Conservation (phyloP, 2,797 vertebrate genomes). For the Tadarida brasiliensis region DNA sequence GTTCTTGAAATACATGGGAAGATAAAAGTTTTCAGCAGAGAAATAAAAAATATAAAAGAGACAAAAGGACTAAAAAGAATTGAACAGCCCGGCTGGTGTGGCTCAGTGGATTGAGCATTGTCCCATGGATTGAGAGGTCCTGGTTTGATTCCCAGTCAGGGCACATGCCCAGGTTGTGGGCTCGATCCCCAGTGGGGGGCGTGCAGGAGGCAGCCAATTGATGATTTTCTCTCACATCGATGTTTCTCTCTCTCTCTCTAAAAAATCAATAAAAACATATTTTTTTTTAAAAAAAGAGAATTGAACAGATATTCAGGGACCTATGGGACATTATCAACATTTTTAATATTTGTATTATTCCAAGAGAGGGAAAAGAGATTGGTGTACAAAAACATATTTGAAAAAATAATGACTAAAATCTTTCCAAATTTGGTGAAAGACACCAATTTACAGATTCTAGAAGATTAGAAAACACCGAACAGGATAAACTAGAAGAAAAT, state of each 20-base stretch:
- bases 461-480: constrained; percentile 22
- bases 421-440: constrained; percentile 55
- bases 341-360: not conserved
- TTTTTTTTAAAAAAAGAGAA: not conserved
- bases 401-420: not conserved
- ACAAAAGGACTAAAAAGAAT: constrained; percentile 34
- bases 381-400: not conserved
- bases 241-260: too few relatives aligned
- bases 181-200: too few relatives aligned
- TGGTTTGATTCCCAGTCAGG: too few relatives aligned
- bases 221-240: too few relatives aligned
- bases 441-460: constrained; percentile 22
- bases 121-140: too few relatives aligned
- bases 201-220: too few relatives aligned
- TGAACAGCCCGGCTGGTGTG: not conserved
- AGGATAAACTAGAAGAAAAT: constrained; percentile 23
- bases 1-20: constrained; percentile 35
- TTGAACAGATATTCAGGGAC: not conserved
- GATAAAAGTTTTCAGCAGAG: not conserved
- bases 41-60: constrained; percentile 1
- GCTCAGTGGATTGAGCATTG: too few relatives aligned
- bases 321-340: not conserved
- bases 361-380: not conserved
- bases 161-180: too few relatives aligned
- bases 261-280: too few relatives aligned